phyloP scores from a whole-genome alignment of 1,140 invertebrate genomes.

The Eciton burchellii region DNA sequence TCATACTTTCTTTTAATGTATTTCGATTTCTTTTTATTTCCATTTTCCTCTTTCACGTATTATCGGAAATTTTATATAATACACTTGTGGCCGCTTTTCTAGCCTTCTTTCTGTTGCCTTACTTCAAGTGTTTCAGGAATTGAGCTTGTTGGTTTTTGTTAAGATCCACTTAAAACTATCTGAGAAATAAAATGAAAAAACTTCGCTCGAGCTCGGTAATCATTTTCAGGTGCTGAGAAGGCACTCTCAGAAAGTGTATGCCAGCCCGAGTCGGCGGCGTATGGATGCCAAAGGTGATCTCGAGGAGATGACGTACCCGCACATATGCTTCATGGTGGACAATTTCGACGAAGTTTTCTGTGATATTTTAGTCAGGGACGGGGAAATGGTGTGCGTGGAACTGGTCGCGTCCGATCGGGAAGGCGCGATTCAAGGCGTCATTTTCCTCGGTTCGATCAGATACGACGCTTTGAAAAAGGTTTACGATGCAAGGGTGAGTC shows the following conservation, averaged over 20 bases:
- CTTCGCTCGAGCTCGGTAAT: not conserved
- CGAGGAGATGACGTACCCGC: conserved; percentile 99
- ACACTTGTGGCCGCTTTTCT: too few species aligned
- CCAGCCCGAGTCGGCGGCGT: conserved; percentile 96
- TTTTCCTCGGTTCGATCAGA: conserved; percentile 98
- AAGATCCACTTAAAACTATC: too few species aligned
- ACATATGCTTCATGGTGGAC: conserved; percentile 99
- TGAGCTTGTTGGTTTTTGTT: too few species aligned
- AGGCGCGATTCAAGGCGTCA: conserved; percentile 94
- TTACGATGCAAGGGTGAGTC: conserved; percentile 96
- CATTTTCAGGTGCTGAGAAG: conserved; percentile 90
- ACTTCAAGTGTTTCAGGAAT: too few species aligned
- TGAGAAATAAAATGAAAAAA: not conserved
- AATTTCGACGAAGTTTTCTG: conserved; percentile 99
- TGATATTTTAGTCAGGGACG: conserved; percentile 97
- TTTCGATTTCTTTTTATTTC: too few species aligned
- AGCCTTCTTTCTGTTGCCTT: too few species aligned
- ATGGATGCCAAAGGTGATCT: conserved; percentile 99
- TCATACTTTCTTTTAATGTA: too few species aligned
- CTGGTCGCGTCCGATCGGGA: conserved; percentile 95
- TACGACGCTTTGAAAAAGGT: conserved; percentile 98
- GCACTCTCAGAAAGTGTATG: conserved; percentile 98
- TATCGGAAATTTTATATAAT: too few species aligned
- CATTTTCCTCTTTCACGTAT: too few species aligned
- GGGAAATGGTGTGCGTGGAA: conserved; percentile 99